Evolutionary conservation across 2,888 invertebrate genomes (phyloP).

Genomic region (Aleiodes alternator): DNA sequence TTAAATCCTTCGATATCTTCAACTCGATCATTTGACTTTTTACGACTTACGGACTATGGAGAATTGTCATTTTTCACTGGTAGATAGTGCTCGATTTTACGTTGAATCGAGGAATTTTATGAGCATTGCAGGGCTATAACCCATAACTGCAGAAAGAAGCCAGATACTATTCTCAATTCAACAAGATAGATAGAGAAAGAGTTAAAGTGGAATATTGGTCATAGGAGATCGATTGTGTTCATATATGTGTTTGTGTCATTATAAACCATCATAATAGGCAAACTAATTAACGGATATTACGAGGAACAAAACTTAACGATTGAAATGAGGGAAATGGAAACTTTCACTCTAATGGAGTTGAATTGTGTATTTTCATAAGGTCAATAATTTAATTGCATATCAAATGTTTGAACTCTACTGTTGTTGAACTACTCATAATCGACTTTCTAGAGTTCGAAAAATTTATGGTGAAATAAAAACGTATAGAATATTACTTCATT

Average conservation of each 20-base stretch:
- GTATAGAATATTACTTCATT: too few species aligned
- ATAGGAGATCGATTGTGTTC: slow-evolving; percentile 25
- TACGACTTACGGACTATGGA: not conserved
- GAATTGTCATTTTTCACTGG: slow-evolving; percentile 8
- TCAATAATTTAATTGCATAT: slow-evolving; percentile 28
- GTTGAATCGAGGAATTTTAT: slow-evolving; percentile 17
- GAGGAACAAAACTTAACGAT: slow-evolving; percentile 14
- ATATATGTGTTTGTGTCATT: slow-evolving; percentile 19
- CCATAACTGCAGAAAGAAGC: not conserved
- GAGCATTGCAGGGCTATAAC: slow-evolving; percentile 2
- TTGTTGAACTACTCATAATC: not conserved
- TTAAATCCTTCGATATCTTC: too few species aligned
- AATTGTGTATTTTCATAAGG: slow-evolving; percentile 7
- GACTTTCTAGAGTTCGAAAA: not conserved
- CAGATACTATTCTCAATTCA: not conserved
- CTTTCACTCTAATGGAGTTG: not conserved
- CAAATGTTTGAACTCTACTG: not conserved
- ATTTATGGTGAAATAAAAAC: not conserved
- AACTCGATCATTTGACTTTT: too few species aligned
- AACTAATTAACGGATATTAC: slow-evolving; percentile 33
- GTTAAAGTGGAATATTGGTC: slow-evolving; percentile 1
- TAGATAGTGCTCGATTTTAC: not conserved
- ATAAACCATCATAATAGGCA: slow-evolving; percentile 22
- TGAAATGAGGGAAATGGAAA: slow-evolving; percentile 21
- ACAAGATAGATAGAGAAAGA: not conserved